A percentile compares a stretch with the other conserved stretches of the same genome.
Conservation (phyloP, 2,888 invertebrate species). For the Limnephilus marmoratus region DNA sequence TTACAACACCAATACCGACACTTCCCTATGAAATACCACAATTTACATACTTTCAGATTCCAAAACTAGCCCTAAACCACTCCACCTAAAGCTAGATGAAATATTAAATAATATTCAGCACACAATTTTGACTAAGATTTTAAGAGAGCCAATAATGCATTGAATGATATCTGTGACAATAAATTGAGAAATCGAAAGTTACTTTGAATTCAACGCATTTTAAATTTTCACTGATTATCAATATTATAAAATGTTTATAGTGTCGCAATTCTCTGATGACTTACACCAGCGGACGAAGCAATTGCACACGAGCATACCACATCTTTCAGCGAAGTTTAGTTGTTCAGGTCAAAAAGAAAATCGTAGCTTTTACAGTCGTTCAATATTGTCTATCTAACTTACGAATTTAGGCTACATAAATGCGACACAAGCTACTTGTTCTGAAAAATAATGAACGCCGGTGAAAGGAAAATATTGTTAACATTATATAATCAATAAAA, state of each 20-base stretch:
- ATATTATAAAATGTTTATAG: not conserved
- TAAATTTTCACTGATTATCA: not conserved
- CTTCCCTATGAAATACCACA: not conserved
- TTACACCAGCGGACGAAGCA: no score
- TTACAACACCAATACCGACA: not conserved
- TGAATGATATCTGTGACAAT: no score
- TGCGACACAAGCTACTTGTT: not conserved
- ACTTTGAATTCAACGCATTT: not conserved
- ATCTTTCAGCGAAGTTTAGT: no score
- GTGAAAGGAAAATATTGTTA: not conserved
- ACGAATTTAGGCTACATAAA: not conserved
- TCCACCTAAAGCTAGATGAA: not conserved
- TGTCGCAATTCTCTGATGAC: no score
- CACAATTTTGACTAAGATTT: no score
- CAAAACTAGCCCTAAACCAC: not conserved
- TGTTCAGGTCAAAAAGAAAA: not conserved
- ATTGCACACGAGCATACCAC: no score
- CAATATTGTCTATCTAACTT: not conserved
- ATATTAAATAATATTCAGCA: no score
- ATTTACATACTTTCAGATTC: not conserved
- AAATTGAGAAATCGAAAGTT: no score
- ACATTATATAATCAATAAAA: no score
- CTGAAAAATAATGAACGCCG: not conserved
- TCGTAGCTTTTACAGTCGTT: no score
- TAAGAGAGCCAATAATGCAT: no score